Percentiles rank a stretch among this genome's conserved stretches.
Conservation (phyloP, 2,113 vertebrate genomes). For the zebrafish (Danio rerio) region GRCz12tu NC_133198.1:46712501-46713000, state of each 20-base stretch:
- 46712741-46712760: slow-evolving; percentile 71
- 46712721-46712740: background rate
- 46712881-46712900: slow-evolving; percentile 86
- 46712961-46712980: background rate
- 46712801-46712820: slow-evolving; percentile 82
- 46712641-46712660: no score
- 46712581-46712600: no score
- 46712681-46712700: no score
- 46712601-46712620: no score
- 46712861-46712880: slow-evolving; percentile 72
- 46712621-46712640: no score
- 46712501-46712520: no score
- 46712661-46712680: no score
- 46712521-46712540: no score
- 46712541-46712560: no score
- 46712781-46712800: slow-evolving; percentile 77
- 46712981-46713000: background rate
- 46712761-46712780: slow-evolving; percentile 74
- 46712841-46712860: slow-evolving; percentile 60
- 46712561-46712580: no score
- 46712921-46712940: background rate
- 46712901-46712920: slow-evolving; percentile 82
- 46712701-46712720: no score
- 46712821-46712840: slow-evolving; percentile 85
- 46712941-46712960: background rate